Evolutionary conservation across 2,113 vertebrate species (phyloP).

Genomic region (Bos javanicus): DNA sequence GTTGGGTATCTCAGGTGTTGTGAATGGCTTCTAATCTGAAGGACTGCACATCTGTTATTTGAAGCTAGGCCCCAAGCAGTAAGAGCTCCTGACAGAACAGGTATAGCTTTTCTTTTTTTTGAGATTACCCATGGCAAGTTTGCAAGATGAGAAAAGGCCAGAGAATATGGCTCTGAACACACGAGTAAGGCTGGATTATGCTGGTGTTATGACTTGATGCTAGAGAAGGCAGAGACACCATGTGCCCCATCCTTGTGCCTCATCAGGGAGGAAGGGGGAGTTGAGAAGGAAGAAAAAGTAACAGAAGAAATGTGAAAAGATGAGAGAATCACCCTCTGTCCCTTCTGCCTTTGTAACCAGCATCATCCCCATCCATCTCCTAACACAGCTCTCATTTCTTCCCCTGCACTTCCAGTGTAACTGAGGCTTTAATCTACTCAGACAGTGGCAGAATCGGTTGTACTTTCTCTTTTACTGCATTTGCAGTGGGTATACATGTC

Average conservation of each 20-base stretch:
- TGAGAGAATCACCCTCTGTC: not conserved
- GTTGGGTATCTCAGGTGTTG: not conserved
- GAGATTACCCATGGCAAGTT: not conserved
- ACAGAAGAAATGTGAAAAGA: not conserved
- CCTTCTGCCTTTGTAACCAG: slow-evolving; percentile 19
- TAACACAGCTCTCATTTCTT: slow-evolving; percentile 40
- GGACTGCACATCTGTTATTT: not conserved
- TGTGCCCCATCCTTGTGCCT: not conserved
- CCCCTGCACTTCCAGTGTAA: slow-evolving; percentile 49
- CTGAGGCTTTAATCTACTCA: slow-evolving; percentile 74
- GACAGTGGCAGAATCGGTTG: slow-evolving; percentile 74
- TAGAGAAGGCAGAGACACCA: not conserved
- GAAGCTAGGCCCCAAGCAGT: not conserved
- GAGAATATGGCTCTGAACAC: not conserved
- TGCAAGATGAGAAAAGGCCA: not conserved
- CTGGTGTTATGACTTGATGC: not conserved
- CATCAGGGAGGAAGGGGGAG: not conserved
- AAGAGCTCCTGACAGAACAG: not conserved
- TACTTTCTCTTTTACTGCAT: slow-evolving; percentile 66
- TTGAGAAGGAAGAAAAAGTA: not conserved
- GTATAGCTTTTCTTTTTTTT: not conserved
- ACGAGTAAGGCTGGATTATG: not conserved
- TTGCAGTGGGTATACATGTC: slow-evolving; percentile 74
- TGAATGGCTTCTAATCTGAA: not conserved
- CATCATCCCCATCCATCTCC: slow-evolving; percentile 16